phyloP scores from a whole-genome alignment of 2,113 vertebrate species.

The Sterna hirundo region DNA sequence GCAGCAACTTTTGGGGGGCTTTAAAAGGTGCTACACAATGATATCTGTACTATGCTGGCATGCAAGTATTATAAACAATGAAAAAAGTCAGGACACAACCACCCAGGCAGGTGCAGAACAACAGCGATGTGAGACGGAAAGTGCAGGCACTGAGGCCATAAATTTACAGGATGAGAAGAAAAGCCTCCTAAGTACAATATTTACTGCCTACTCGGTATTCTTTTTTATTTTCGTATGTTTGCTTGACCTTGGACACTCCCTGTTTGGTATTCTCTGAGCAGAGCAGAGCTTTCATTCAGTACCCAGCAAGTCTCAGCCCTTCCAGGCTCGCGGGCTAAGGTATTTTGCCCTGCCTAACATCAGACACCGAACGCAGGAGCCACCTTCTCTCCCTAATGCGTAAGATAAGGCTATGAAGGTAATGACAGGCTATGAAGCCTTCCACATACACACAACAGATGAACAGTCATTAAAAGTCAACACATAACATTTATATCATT shows the following conservation, averaged over 20 bases:
- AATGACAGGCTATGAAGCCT: neutral
- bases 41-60: neutral
- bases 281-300: neutral
- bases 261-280: slow-evolving; percentile 16
- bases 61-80: neutral
- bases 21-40: neutral
- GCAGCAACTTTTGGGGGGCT: neutral
- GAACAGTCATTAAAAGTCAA: slow-evolving; percentile 39
- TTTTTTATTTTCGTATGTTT: slow-evolving; percentile 15
- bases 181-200: slow-evolving; percentile 37
- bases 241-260: slow-evolving; percentile 44
- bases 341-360: neutral
- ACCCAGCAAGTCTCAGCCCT: neutral
- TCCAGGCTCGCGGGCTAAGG: neutral
- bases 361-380: neutral
- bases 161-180: slow-evolving; percentile 21
- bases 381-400: neutral
- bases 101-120: neutral
- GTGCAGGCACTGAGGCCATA: neutral
- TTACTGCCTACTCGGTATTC: slow-evolving; percentile 50
- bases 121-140: neutral
- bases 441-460: neutral
- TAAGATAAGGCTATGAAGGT: neutral
- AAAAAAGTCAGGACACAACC: neutral
- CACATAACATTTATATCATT: neutral